phyloP scores from a whole-genome alignment of 1,140 invertebrate species.

The Drosophila parabipectinata region DNA sequence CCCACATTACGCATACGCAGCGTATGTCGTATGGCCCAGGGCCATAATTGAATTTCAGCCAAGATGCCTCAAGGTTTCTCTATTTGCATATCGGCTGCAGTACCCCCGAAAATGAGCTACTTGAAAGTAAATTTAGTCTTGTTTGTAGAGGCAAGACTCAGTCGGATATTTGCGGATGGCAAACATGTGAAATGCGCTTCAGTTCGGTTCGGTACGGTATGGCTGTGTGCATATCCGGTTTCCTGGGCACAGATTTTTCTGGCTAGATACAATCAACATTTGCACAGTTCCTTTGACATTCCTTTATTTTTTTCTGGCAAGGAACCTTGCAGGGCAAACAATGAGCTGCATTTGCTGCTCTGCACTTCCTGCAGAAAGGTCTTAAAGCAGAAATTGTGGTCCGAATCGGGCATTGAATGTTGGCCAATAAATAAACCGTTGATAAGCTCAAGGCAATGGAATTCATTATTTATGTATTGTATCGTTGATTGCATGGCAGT shows the following conservation, averaged over 20 bases:
- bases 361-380: constrained; percentile 28
- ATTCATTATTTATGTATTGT: constrained; percentile 80
- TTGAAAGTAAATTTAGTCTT: constrained; percentile 72
- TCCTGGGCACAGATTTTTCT: constrained; percentile 51
- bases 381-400: constrained; percentile 36
- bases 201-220: constrained; percentile 26
- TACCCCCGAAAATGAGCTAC: constrained; percentile 58
- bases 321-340: constrained; percentile 57
- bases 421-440: constrained; percentile 76
- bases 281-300: constrained; percentile 74
- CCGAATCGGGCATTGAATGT: constrained; percentile 24
- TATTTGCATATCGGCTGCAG: constrained; percentile 72
- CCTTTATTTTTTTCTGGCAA: neutral
- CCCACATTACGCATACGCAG: constrained; percentile 64
- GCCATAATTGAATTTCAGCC: constrained; percentile 59
- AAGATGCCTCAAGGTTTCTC: constrained; percentile 46
- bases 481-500: constrained; percentile 62
- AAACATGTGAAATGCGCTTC: constrained; percentile 59
- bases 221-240: constrained; percentile 68
- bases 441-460: constrained; percentile 74
- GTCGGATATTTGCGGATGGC: constrained; percentile 65
- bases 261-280: constrained; percentile 73
- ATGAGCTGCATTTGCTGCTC: constrained; percentile 61
- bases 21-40: constrained; percentile 50
- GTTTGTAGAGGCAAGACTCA: constrained; percentile 52